Evolutionary conservation across 2,113 vertebrate genomes (phyloP).

Genomic region (Argyrosomus japonicus): DNA sequence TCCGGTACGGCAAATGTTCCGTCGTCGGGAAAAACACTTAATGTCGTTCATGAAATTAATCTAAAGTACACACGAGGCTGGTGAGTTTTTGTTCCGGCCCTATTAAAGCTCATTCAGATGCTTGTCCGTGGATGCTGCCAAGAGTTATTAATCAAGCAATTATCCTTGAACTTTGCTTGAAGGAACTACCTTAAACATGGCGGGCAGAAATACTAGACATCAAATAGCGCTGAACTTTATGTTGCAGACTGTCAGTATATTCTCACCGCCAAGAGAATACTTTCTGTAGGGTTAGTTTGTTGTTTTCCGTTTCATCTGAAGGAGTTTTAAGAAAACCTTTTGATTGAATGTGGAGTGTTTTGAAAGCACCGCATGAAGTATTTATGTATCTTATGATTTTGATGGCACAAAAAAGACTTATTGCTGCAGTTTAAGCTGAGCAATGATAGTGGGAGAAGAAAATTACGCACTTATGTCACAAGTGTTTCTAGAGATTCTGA

Average conservation of each 20-base stretch:
- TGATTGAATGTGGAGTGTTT: conserved; percentile 40
- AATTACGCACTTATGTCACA: conserved; percentile 13
- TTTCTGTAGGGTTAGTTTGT: conserved; percentile 1
- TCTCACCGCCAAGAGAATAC: conserved; percentile 4
- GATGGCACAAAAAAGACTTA: conserved; percentile 23
- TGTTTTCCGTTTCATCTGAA: conserved; percentile 43
- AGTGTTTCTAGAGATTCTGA: conserved; percentile 29
- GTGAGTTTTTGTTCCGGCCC: conserved; percentile 28
- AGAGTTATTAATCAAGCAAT: conserved; percentile 72
- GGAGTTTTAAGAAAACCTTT: conserved; percentile 21
- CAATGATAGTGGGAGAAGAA: conserved; percentile 5
- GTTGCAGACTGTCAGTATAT: conserved; percentile 19
- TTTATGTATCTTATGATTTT: conserved; percentile 52
- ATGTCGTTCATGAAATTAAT: conserved; percentile 43
- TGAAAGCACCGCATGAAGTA: conserved; percentile 46
- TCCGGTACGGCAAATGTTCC: conserved; percentile 42
- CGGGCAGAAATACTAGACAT: conserved; percentile 11
- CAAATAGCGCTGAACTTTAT: conserved; percentile 20
- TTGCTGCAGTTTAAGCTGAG: conserved; percentile 36
- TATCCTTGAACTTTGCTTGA: conserved; percentile 61
- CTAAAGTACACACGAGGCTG: conserved; percentile 34
- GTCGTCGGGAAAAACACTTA: conserved; percentile 60
- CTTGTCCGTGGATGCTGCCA: conserved; percentile 57
- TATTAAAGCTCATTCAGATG: conserved; percentile 60
- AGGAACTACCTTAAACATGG: conserved; percentile 42